Percentiles rank a stretch among this genome's conserved stretches.
Evolutionary conservation across 2,888 invertebrate genomes (phyloP).

Genomic region (Tricholauxania praeusta): DNA sequence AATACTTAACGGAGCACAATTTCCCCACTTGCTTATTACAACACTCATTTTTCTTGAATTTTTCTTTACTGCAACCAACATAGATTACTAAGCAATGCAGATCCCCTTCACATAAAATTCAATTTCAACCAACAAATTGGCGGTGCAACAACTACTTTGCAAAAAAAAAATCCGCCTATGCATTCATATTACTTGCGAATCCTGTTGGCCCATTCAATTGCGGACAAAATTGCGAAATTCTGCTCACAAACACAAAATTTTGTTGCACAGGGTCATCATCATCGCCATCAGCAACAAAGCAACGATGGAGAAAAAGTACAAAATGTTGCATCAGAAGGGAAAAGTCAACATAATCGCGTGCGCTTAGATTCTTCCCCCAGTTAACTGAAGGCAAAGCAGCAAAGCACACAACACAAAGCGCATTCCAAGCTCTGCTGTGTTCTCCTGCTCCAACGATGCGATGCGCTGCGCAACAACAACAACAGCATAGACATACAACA

Average conservation of each 20-base stretch:
- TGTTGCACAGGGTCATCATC: background rate
- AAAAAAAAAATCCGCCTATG: background rate
- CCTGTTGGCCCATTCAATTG: conserved; percentile 34
- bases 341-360: background rate
- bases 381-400: background rate
- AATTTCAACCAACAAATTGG: no score
- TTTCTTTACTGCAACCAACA: background rate
- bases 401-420: background rate
- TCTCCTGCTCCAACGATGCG: background rate
- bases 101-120: no score
- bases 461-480: conserved; percentile 1
- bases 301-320: background rate
- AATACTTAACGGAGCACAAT: background rate
- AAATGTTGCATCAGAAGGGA: background rate
- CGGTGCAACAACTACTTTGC: no score
- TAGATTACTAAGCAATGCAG: background rate
- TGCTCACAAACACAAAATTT: conserved; percentile 5
- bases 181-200: background rate
- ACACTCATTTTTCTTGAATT: background rate
- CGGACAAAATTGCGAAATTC: conserved; percentile 37
- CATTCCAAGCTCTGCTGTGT: background rate
- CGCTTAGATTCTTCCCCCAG: background rate
- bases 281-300: background rate
- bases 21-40: background rate
- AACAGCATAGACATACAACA: background rate